phyloP scores from a whole-genome alignment of 2,113 vertebrate species.

The Microcebus murinus region DNA sequence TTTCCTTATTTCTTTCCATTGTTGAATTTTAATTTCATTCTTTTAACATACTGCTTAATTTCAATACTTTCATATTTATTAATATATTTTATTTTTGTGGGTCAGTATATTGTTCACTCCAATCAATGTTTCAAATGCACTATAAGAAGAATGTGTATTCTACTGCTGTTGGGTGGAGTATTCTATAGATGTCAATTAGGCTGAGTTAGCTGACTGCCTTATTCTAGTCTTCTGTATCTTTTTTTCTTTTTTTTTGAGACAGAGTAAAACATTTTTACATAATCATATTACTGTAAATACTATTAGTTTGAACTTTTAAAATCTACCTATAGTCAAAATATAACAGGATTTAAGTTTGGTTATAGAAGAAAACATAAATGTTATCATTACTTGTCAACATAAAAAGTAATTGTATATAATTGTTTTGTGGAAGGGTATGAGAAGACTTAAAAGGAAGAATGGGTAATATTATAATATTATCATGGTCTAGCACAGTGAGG shows the following conservation, averaged over 20 bases:
- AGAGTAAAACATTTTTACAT: neutral
- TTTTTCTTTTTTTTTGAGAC: neutral
- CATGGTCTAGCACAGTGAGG: neutral
- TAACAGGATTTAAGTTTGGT: neutral
- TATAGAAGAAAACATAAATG: neutral
- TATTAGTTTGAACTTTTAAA: conserved; percentile 9
- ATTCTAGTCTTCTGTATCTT: neutral
- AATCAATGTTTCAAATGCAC: neutral
- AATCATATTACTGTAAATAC: conserved; percentile 6
- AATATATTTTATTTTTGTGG: neutral
- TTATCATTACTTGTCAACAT: neutral
- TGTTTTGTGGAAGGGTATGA: neutral
- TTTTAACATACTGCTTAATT: neutral
- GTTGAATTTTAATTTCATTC: neutral
- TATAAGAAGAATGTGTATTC: neutral
- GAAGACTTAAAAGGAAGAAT: neutral
- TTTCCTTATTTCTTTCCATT: neutral
- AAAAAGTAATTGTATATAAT: neutral
- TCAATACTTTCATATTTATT: neutral
- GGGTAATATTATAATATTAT: neutral
- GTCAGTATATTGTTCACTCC: neutral
- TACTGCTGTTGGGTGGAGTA: neutral
- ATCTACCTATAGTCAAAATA: conserved; percentile 5
- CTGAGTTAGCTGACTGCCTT: neutral
- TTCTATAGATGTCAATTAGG: neutral